Evolutionary conservation across 2,888 invertebrate species (phyloP).

Genomic region (Heliothis peltigera): DNA sequence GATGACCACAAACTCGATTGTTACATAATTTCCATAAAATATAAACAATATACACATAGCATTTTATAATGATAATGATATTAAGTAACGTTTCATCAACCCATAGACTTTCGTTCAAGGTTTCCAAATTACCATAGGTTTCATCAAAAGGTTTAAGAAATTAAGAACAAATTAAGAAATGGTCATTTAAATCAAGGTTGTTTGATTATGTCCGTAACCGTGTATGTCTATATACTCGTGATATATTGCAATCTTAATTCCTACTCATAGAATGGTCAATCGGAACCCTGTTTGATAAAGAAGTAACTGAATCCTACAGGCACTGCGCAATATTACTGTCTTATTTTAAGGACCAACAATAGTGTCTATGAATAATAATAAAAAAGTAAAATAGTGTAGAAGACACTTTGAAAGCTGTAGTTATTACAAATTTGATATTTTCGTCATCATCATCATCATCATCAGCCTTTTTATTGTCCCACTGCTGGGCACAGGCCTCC

Average conservation of each 20-base stretch:
- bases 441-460: neutral
- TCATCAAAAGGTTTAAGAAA: constrained; percentile 38
- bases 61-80: constrained; percentile 32
- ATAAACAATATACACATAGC: constrained; percentile 12
- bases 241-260: constrained; percentile 9
- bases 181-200: constrained; percentile 18
- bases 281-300: too few species aligned
- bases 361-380: neutral
- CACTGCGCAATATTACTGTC: too few species aligned
- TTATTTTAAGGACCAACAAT: neutral
- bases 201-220: constrained; percentile 23
- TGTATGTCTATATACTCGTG: constrained; percentile 27
- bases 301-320: too few species aligned
- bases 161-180: constrained; percentile 43
- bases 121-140: constrained; percentile 32
- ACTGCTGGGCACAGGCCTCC: too few species aligned
- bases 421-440: neutral
- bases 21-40: constrained; percentile 25
- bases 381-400: too few species aligned
- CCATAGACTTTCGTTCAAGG: constrained; percentile 22
- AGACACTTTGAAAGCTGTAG: too few species aligned
- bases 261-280: neutral
- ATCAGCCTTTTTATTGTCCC: too few species aligned
- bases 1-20: constrained; percentile 1
- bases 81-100: constrained; percentile 14